A percentile compares a stretch with the other conserved stretches of the same genome.
These are phyloP conservation scores for Ophion costatus DNA, from an alignment of 2,888 invertebrate genomes.

Conservation along the genomic window DNA sequence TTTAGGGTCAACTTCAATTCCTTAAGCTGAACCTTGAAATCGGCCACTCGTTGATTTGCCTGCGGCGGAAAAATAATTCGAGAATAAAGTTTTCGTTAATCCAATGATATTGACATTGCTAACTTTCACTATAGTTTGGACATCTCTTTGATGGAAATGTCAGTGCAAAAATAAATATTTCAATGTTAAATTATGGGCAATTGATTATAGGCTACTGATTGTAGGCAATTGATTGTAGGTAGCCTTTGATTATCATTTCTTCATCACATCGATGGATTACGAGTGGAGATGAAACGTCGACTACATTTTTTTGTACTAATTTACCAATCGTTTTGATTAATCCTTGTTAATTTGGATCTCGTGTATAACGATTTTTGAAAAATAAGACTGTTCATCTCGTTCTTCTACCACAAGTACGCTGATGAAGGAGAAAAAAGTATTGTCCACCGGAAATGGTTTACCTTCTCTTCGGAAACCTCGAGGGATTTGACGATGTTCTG, in stretches of 20 bases:
- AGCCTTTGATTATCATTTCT: no score
- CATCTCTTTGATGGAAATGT: no score
- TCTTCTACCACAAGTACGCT: not conserved
- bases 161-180: not conserved
- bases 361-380: not conserved
- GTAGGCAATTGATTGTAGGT: no score
- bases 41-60: conserved; percentile 82
- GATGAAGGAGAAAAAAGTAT: not conserved
- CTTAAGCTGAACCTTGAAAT: conserved; percentile 81
- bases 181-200: no score
- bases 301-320: no score
- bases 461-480: conserved; percentile 82
- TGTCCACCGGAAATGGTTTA: conserved; percentile 59
- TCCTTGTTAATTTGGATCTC: no score
- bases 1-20: conserved; percentile 78
- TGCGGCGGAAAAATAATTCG: conserved; percentile 58
- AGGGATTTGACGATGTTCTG: conserved; percentile 82
- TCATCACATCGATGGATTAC: no score
- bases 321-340: no score
- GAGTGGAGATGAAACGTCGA: no score
- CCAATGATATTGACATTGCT: not conserved
- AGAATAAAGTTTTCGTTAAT: not conserved
- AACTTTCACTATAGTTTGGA: not conserved
- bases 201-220: no score
- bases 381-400: not conserved